Conservation (phyloP, 2,797 vertebrate species). For the Sebastes cheni region DNA sequence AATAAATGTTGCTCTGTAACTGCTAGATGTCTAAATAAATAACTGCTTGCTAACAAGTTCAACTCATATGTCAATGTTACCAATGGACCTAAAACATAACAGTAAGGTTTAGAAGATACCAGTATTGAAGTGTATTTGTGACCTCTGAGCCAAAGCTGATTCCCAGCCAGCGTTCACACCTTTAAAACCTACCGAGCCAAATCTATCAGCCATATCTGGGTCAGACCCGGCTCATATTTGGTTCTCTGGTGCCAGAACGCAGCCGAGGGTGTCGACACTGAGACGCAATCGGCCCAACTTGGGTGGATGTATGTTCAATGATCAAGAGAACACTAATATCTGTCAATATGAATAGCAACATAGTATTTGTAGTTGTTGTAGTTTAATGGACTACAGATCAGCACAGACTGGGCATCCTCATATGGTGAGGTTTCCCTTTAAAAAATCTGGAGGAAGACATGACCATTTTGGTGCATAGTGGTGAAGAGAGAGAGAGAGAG, state of each 20-base stretch:
- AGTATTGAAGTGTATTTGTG: not conserved
- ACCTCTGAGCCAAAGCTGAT: not conserved
- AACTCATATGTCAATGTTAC: not conserved
- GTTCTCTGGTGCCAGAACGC: too few relatives aligned
- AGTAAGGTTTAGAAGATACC: not conserved
- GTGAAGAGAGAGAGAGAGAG: not conserved
- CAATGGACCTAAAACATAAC: not conserved
- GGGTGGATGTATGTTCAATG: too few relatives aligned
- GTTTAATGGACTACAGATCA: conserved; percentile 33
- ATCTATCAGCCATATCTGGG: not conserved
- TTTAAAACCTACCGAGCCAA: not conserved
- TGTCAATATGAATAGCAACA: not conserved
- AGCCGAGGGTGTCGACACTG: too few relatives aligned
- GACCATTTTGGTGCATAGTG: conserved; percentile 4
- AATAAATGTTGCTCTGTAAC: not conserved
- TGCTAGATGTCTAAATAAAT: not conserved
- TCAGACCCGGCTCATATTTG: not conserved
- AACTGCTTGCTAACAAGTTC: not conserved
- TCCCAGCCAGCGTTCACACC: not conserved
- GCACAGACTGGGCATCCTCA: fast-evolving
- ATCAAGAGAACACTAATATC: not conserved
- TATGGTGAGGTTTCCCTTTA: conserved; percentile 31
- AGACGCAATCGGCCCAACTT: not conserved
- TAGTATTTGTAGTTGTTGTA: conserved; percentile 10
- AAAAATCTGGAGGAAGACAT: not conserved